phyloP scores from a whole-genome alignment of 1,140 invertebrate species.

The Hyles euphorbiae region DNA sequence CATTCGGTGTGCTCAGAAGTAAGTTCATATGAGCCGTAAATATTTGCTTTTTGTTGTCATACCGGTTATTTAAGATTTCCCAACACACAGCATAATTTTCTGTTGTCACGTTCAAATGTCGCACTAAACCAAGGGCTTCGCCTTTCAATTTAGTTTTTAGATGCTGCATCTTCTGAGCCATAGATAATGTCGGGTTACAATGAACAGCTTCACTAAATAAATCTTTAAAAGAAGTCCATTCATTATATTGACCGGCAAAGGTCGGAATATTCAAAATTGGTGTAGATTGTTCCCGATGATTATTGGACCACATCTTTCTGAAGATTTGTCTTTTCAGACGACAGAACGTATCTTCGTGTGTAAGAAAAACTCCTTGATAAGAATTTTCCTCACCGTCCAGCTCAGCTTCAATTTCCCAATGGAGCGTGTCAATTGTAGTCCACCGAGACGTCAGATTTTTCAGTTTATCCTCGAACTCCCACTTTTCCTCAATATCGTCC shows the following conservation, averaged over 20 bases:
- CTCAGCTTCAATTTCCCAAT: conserved; percentile 15
- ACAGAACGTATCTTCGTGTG: conserved; percentile 7
- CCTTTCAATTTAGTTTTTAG: conserved; percentile 7
- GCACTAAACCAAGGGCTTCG: conserved; percentile 1
- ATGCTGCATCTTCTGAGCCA: conserved; percentile 9
- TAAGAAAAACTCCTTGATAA: conserved; percentile 6
- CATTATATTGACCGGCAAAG: conserved; percentile 6
- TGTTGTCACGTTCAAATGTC: neutral
- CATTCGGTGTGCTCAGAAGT: conserved; percentile 3
- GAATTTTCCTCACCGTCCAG: neutral
- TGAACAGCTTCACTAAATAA: conserved; percentile 14
- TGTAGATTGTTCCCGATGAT: conserved; percentile 11
- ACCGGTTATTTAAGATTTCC: conserved; percentile 8
- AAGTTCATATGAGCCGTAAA: conserved; percentile 10
- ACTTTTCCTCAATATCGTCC: conserved; percentile 8
- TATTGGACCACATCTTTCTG: conserved; percentile 7
- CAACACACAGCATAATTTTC: conserved; percentile 3
- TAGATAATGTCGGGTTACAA: conserved; percentile 7
- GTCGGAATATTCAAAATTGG: conserved; percentile 6
- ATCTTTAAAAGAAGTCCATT: conserved; percentile 15
- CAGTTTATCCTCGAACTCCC: conserved; percentile 12
- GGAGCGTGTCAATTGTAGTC: conserved; percentile 6
- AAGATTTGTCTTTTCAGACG: conserved; percentile 7
- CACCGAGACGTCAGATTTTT: conserved; percentile 1
- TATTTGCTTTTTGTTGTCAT: conserved; percentile 7